Base-by-base conservation (phyloP, 2,888 invertebrate species). In the Arge pagana region DNA sequence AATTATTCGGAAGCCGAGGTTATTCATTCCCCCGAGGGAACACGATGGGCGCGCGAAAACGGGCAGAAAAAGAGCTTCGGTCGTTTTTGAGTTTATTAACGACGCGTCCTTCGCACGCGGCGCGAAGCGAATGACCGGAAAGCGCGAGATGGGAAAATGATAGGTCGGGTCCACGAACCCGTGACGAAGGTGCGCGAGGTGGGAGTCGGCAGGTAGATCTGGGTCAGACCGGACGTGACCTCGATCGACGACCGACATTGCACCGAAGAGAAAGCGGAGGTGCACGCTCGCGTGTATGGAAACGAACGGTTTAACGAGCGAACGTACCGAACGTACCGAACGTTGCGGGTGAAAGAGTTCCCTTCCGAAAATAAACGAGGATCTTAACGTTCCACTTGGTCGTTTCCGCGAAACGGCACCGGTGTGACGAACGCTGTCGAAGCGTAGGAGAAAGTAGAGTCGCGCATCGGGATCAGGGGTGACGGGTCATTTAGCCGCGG, bases 291-390 rank as follows among this genome's bases (percentile, higher is more conserved):
- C n/a, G 23, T 26, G 15, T 33, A 33, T 23, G 45, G 35, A 45
- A 45, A 45, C 33, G 35, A 45, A 23, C 33, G 33, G 24, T 18
- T 23, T 23, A 45, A 45, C 21, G 18, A 21, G 42, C 31, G 31
- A 43, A 43, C 43, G 19, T n/a, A n/a, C 23, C 50, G 42, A 24
- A 39, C 43, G 41, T 33, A 21, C 50, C 23, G 39, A 21, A 28
- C 41, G n/a, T n/a, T n/a, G 50, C 53, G 50, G 66, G 64, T 60
- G 67, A 67, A 65, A 63, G 67, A 61, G 62, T 59, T 60, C 54
- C 18, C n/a, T 30, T 24, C 48, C 50, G 42, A 49, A 55, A 57
- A 55, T 50, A 50, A 41, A 50, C 41, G 40, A 45, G 36, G 49
- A 55, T 59, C n/a, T n/a, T n/a, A n/a, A n/a, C n/a, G n/a, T n/a